Evolutionary conservation across 92 coral and sea anemone genomes (phyloP).

Genomic region (Epizoanthus illoricatus): DNA sequence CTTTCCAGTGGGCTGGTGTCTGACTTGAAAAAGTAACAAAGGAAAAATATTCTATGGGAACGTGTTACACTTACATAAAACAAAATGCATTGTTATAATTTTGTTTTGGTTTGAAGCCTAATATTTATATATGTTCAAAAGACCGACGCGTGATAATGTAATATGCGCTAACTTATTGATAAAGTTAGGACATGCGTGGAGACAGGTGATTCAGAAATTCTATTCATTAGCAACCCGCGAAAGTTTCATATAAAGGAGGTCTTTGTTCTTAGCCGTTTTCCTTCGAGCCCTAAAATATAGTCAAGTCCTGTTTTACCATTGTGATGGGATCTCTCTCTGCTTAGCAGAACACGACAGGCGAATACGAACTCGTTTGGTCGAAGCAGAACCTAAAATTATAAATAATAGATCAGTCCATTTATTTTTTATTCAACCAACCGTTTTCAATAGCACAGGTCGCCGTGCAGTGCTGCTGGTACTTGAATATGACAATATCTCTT

Average conservation of each 20-base stretch:
- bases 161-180: constrained; percentile 4
- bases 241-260: neutral
- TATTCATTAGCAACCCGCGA: neutral
- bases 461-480: constrained; percentile 8
- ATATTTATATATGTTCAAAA: constrained; percentile 9
- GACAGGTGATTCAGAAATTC: constrained; percentile 10
- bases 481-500: neutral
- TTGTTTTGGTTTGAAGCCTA: neutral
- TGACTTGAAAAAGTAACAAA: neutral
- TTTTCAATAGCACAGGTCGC: constrained; percentile 22
- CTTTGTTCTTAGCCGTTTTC: neutral
- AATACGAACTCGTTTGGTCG: neutral
- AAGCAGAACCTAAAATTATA: neutral
- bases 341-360: neutral
- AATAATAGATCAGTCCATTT: constrained; percentile 15
- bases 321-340: too few species aligned
- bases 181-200: neutral
- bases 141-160: constrained; percentile 10
- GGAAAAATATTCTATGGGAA: too few species aligned
- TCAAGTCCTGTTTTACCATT: neutral
- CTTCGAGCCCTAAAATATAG: neutral
- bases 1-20: neutral
- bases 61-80: too few species aligned
- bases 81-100: neutral
- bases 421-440: constrained; percentile 11